A percentile compares a stretch with the other conserved stretches of the same genome.
phyloP scores from a whole-genome alignment of 2,888 invertebrate genomes.

The Shargacucullia verbasci region DNA sequence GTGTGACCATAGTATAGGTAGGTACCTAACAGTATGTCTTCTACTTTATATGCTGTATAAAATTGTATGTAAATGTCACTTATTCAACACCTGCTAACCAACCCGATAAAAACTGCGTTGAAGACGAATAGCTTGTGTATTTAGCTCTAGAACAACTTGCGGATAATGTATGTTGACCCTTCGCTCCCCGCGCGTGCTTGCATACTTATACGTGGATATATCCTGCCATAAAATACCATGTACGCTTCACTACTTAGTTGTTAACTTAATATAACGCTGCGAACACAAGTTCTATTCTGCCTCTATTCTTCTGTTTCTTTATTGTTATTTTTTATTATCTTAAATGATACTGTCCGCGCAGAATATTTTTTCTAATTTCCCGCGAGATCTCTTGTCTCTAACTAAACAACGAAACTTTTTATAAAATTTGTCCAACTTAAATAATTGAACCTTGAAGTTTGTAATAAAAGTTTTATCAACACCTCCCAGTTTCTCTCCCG shows the following conservation, averaged over 20 bases:
- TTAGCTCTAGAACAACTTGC: constrained; percentile 59
- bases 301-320: constrained; percentile 38
- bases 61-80: constrained; percentile 37
- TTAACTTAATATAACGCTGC: constrained; percentile 27
- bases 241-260: constrained; percentile 19
- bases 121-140: constrained; percentile 69
- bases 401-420: constrained; percentile 10
- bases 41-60: constrained; percentile 25
- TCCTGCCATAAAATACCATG: constrained; percentile 37
- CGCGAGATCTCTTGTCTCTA: constrained; percentile 29
- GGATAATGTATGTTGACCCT: constrained; percentile 63
- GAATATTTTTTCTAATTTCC: constrained; percentile 30
- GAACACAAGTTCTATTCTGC: constrained; percentile 21
- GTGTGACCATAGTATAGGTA: constrained; percentile 25
- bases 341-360: constrained; percentile 16
- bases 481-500: not conserved
- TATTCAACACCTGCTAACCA: constrained; percentile 67
- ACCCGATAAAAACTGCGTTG: constrained; percentile 64
- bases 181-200: constrained; percentile 39
- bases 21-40: constrained; percentile 25
- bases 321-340: constrained; percentile 35
- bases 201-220: constrained; percentile 33
- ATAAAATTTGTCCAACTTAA: constrained; percentile 3
- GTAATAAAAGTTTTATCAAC: constrained; percentile 14
- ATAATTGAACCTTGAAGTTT: no score